Conservation (phyloP, 2,797 vertebrate species). For the Danionella dracula region DNA sequence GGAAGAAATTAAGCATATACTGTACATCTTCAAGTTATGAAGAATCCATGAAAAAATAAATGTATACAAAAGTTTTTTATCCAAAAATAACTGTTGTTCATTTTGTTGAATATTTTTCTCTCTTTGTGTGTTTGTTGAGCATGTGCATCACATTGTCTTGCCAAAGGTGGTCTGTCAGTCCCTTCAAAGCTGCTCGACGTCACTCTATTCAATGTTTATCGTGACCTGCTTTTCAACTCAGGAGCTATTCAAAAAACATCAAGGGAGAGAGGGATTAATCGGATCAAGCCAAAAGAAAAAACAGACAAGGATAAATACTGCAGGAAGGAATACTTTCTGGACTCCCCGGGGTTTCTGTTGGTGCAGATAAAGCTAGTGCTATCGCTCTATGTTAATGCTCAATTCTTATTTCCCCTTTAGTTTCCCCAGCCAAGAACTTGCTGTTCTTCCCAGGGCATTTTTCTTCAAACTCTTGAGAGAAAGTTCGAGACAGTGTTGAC, state of each 20-base stretch:
- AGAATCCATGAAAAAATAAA: too few species aligned
- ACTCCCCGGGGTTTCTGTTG: constrained; percentile 39
- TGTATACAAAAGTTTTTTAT: too few species aligned
- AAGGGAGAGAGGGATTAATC: constrained; percentile 59
- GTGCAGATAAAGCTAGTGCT: constrained; percentile 37
- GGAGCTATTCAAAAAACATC: constrained; percentile 57
- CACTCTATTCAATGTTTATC: constrained; percentile 63
- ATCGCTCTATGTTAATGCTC: constrained; percentile 43
- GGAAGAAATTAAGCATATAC: too few species aligned
- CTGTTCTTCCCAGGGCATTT: background rate
- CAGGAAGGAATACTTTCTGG: constrained; percentile 51
- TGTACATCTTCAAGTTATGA: too few species aligned
- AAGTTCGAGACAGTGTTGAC: too few species aligned
- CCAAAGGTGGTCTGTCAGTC: constrained; percentile 57
- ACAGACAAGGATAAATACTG: constrained; percentile 58
- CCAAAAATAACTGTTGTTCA: too few species aligned
- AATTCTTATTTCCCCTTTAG: background rate
- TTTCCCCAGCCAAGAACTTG: constrained; percentile 12
- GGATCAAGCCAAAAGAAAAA: constrained; percentile 54
- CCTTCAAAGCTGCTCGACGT: constrained; percentile 57
- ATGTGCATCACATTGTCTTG: constrained; percentile 30
- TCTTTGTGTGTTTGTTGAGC: background rate
- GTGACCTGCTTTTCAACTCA: constrained; percentile 64
- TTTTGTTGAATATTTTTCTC: constrained; percentile 18
- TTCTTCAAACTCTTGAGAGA: constrained; percentile 4